Base-by-base conservation (phyloP, 1,140 invertebrate genomes). In the Habropoda laboriosa region DNA sequence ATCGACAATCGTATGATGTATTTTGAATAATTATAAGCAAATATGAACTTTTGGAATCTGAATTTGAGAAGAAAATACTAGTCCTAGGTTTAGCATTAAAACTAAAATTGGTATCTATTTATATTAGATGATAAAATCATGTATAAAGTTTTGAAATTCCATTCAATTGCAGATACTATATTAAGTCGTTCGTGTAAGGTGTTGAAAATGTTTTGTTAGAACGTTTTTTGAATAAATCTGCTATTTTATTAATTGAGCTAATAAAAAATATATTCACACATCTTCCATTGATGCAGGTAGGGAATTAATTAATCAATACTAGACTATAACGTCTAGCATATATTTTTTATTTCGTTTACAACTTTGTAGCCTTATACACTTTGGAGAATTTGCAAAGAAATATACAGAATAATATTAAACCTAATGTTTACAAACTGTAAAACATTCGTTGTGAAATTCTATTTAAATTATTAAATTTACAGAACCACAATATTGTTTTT, bases 301-400 rank as follows among this genome's bases (percentile, higher is more conserved):
- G 51, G 38, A 61, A 60, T 47, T 16, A 77, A 71, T 32, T 45
- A 18, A 55, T 67, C 13, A 57, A 3, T 38, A 70, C 42, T 42
- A 71, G 64, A 71, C 45, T 60, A 40, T 71, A 78, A 71, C 42
- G 45, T 78, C 55, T 78, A 78, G 75, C 35, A 51, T 60, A 71
- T 78, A 77, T 40, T 45, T 71, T 71, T 78, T 78, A 60, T 78
- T 71, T 38, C 42, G 75, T 71, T 78, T 71, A 78, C 66, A 78
- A 71, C 67, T 71, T 78, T 7, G 13, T 71, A 71, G 75, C 21
- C 45, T 77, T 60, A 78, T 51, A 78, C 53, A 78, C 13, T 77
- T 77, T 51, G 55, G 61, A 60, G 13, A 40, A 71, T 21, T 77
- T 60, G 42, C 45, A 38, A 32, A 40, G 12, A 60, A 71, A 61